These are phyloP conservation scores for Neosilurus hyrtlii DNA, from an alignment of 2,797 vertebrate genomes.

Conservation along the genomic window DNA sequence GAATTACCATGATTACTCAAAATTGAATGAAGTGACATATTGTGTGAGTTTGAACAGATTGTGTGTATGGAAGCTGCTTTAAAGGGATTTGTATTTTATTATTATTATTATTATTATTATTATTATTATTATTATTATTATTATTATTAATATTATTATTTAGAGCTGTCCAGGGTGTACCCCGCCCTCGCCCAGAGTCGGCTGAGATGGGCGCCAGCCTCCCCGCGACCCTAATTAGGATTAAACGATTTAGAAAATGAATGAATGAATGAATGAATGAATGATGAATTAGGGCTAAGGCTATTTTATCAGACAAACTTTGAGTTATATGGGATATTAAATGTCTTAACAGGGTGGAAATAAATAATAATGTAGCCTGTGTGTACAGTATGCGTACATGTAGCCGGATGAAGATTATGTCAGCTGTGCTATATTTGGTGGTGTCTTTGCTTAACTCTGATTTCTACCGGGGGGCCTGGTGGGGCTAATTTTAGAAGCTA, in stretches of 20 bases:
- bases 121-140: too few relatives aligned
- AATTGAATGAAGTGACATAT: not conserved
- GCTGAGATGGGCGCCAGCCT: too few relatives aligned
- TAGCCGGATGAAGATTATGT: slow-evolving; percentile 58
- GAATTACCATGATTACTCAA: not conserved
- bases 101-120: too few relatives aligned
- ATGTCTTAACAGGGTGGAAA: not conserved
- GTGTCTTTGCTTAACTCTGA: slow-evolving; percentile 65
- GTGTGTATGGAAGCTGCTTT: not conserved
- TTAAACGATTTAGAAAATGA: too few relatives aligned
- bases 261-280: too few relatives aligned
- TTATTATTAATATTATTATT: too few relatives aligned
- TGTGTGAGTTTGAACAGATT: not conserved
- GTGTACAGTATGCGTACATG: slow-evolving; percentile 31
- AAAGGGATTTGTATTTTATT: not conserved
- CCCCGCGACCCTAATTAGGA: too few relatives aligned
- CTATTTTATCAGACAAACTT: not conserved
- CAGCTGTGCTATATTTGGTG: slow-evolving; percentile 62
- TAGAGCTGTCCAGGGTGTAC: too few relatives aligned
- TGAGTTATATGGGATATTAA: not conserved
- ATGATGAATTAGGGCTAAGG: not conserved
- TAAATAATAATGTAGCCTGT: not conserved
- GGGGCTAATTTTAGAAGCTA: slow-evolving; percentile 64
- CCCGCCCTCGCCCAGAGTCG: too few relatives aligned
- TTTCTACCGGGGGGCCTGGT: slow-evolving; percentile 58